Evolutionary conservation across 1,140 invertebrate genomes (phyloP), one percentile per base, ranked within the genome.

Genomic region (Drosophila azteca): DNA sequence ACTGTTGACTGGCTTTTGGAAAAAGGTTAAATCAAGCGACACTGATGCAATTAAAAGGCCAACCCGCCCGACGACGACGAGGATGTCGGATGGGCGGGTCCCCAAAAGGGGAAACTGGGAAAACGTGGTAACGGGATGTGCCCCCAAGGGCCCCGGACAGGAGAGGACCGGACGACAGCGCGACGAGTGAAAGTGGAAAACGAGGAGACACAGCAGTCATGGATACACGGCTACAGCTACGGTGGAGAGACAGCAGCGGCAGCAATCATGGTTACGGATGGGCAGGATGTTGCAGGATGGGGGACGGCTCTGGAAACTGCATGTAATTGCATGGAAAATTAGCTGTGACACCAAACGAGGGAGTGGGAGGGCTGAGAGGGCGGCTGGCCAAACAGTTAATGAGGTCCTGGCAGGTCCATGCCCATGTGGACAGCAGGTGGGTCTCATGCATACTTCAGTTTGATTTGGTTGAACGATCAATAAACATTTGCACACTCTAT

Each of bases 271-370:
- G 31, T 35, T 3, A 35, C 9, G 20, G 20, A 49, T 49, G 46
- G 15, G 22, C 46, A 49, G 46, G 11, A 57, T 20, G 15, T 9
- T 43, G 5, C 3, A 48, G 20, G 6, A 63, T 29, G 6, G 20
- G 50, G 13, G 31, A 29, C 8, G 8, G 8, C 8, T 31, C 46
- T 39, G 55, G 44, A 52, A 64, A 68, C 63, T 61, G 57, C 75
- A 61, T 48, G 73, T 84, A 84, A 84, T 81, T 81, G 73, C 78
- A 81, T 81, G 78, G 81, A 84, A 84, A 84, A 84, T 84, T 84
- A 81, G 81, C 72, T 53, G 44, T 64, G 74, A 53, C 50, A 52
- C 49, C 31, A 24, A 26, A 1, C 26, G 13, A 13, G 9, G 8
- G 0, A 20, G 44, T 20, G n/a, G 20, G 46, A 2, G 8, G 6